Conservation (phyloP, 2,797 vertebrate species). For the Melopsittacus undulatus region DNA sequence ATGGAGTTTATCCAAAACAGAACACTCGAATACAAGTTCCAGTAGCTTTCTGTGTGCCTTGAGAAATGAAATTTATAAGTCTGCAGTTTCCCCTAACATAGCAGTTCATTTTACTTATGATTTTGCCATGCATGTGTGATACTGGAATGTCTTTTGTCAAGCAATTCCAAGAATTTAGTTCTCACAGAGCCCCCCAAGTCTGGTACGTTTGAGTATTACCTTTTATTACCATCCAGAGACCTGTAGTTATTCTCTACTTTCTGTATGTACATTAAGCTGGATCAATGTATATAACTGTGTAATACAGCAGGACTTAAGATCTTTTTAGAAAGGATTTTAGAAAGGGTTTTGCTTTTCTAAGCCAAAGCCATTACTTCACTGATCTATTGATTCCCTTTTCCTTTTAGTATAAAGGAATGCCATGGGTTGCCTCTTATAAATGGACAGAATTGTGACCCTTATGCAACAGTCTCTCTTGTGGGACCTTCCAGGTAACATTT, state of each 20-base stretch:
- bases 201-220: neutral
- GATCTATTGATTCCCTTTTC: neutral
- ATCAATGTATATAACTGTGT: accelerated
- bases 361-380: neutral
- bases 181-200: neutral
- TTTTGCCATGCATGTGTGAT: neutral
- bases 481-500: slow-evolving; percentile 91
- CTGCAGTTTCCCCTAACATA: neutral
- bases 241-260: neutral
- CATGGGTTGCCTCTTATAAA: slow-evolving; percentile 94
- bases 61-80: neutral
- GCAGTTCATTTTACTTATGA: neutral
- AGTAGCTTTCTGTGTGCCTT: neutral
- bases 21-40: neutral
- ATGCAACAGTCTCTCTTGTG: slow-evolving; percentile 92
- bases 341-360: neutral
- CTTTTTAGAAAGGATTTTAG: neutral
- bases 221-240: neutral
- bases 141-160: neutral
- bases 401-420: slow-evolving; percentile 91
- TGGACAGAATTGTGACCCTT: slow-evolving; percentile 96
- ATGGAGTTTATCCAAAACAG: neutral
- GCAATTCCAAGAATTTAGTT: neutral
- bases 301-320: neutral
- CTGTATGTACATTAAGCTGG: neutral